Base-by-base conservation (phyloP, 2,797 vertebrate genomes). In the Sebastes melanostomus region DNA sequence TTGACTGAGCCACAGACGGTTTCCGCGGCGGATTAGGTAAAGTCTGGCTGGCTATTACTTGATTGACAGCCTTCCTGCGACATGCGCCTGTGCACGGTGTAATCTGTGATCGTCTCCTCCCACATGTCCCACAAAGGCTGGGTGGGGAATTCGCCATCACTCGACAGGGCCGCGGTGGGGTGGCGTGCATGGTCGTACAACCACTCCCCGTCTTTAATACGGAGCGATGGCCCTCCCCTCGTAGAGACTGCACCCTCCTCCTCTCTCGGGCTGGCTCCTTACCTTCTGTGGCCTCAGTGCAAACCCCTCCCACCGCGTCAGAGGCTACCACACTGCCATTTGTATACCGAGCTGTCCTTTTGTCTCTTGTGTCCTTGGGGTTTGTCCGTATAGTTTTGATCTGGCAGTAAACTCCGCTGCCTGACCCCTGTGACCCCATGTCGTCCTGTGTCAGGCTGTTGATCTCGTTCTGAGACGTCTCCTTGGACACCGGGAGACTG, bases 271-370 rank as follows among this genome's bases (percentile, higher is more conserved):
- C 55, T 0, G 83, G 29, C 77, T 92, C 91, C 8, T 86, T 88
- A 36, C 59, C 75, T 16, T 95, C 96, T 5, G 86, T 77, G 55
- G 90, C 82, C 68, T 96, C 95, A 7, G 88, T 92, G 78, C 94
- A 96, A 62, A 96, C 96, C 8, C 95, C 95, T 29, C 95, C 96
- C 67, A 96, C 89, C 84, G 87, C 88, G 30, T 96, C 96, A 0
- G 96, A 94, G 9, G 95, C 92, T 10, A 96, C 95, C 32, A 96
- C 92, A 18, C 96, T 96, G 61, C 96, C 96, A 58, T 96, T 96
- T 66, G 91, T 91, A 46, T 96, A 96, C 6, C 93, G 94, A 75
- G 93, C 82, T 82, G 86, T 88, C 88, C 92, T 88, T 89, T 94
- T 95, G 12, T 89, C 86, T 73, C 77, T 91, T 4, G 83, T 60